These are phyloP conservation scores for Zaprionus taronus DNA, from an alignment of 1,140 invertebrate genomes.

Conservation along the genomic window DNA sequence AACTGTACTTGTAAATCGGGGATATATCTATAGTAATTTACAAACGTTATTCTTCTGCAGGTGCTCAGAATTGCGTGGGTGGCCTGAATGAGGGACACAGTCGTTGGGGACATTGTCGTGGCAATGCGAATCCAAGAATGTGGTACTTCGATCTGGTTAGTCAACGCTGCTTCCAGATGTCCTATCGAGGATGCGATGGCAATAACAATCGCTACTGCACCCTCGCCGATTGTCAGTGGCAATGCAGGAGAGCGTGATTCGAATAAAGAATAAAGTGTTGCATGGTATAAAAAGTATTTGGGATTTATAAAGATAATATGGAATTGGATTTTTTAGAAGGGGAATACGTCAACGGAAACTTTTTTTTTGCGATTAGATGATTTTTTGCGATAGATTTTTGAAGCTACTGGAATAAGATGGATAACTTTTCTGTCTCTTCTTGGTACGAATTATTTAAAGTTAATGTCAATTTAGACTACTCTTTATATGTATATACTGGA, in stretches of 20 bases:
- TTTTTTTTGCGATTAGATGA: too few relatives aligned
- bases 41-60: neutral
- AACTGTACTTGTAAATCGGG: neutral
- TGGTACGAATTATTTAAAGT: too few relatives aligned
- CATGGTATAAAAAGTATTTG: too few relatives aligned
- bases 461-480: too few relatives aligned
- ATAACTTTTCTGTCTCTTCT: too few relatives aligned
- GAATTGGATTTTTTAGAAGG: too few relatives aligned
- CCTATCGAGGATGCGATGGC: constrained; percentile 6
- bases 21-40: neutral
- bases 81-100: constrained; percentile 5
- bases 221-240: neutral
- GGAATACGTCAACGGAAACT: too few relatives aligned
- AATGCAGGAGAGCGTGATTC: neutral
- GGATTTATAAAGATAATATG: too few relatives aligned
- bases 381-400: too few relatives aligned
- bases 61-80: neutral
- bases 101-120: neutral
- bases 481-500: too few relatives aligned
- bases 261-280: too few relatives aligned
- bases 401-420: too few relatives aligned
- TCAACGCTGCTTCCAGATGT: constrained; percentile 6
- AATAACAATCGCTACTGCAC: constrained; percentile 16
- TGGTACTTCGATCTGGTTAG: constrained; percentile 2
- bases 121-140: neutral